phyloP scores from a whole-genome alignment of 1,140 invertebrate genomes.

The Coptotermes formosanus region DNA sequence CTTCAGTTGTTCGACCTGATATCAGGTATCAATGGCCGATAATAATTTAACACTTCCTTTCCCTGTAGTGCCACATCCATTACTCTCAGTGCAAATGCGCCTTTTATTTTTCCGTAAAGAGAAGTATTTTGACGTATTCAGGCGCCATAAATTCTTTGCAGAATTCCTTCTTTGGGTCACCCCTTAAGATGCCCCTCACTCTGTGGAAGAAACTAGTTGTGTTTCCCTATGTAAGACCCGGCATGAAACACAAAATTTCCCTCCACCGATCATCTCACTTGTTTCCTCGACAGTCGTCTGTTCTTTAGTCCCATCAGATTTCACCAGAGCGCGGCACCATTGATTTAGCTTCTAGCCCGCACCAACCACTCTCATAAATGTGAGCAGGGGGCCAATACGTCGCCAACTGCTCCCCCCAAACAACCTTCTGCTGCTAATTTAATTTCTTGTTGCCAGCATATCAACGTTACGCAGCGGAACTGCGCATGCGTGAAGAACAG shows the following conservation, averaged over 20 bases:
- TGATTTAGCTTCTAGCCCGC: not conserved
- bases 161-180: too few species aligned
- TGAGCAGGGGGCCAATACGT: not conserved
- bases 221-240: not conserved
- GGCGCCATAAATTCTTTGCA: too few species aligned
- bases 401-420: too few species aligned
- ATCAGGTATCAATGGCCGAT: too few species aligned
- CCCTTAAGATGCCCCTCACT: too few species aligned
- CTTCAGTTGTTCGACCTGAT: too few species aligned
- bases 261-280: not conserved
- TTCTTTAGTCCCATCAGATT: not conserved
- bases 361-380: constrained; percentile 5
- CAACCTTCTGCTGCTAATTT: not conserved
- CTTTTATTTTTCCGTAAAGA: too few species aligned
- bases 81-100: too few species aligned
- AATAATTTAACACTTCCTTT: too few species aligned
- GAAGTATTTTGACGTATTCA: too few species aligned
- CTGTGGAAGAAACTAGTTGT: not conserved
- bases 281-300: not conserved
- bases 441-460: not conserved
- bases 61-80: too few species aligned
- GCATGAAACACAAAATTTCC: not conserved
- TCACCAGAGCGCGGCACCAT: not conserved
- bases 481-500: not conserved
- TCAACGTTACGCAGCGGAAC: not conserved